Base-by-base conservation (phyloP, 2,888 invertebrate species). In the Notocelia uddmanniana region DNA sequence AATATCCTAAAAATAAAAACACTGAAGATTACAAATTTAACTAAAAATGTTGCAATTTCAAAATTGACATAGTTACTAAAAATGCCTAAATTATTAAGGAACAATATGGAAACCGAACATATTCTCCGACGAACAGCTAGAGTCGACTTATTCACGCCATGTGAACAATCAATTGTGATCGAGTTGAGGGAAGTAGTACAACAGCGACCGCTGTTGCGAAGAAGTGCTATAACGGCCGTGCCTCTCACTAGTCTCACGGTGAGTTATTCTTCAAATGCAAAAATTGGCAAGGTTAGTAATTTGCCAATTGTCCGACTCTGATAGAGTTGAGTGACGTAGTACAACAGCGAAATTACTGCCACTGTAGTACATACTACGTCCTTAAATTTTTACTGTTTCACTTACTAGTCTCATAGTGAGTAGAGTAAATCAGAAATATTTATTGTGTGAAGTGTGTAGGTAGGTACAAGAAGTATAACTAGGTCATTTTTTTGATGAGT, bases 241-340 rank as follows among this genome's bases (percentile, higher is more conserved):
- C 85, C 87, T 0, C 6, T 87, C 0, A 80, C 81, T 0, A 91
- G 90, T 74, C 81, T 90, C 0, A 92, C 92, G 37, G 91, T 92
- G n/a, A 80, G 80, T n/a, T n/a, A n/a, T n/a, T n/a, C n/a, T n/a
- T n/a, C n/a, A n/a, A n/a, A n/a, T n/a, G n/a, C n/a, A n/a, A n/a
- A n/a, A n/a, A n/a, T n/a, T n/a, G n/a, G n/a, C n/a, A n/a, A n/a
- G n/a, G n/a, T n/a, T n/a, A n/a, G n/a, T n/a, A n/a, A n/a, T n/a
- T n/a, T n/a, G n/a, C n/a, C n/a, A n/a, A n/a, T n/a, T 92, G 74
- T 84, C 91, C 50, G 82, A 83, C 0, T 77, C 85, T 0, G 82
- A 86, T 0, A 69, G 80, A 3, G 74, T 77, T 0, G 73, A 72
- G 9, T 83, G 81, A 2, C 34, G n/a, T 0, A 50, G 2, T 59